A percentile compares a stretch with the other conserved stretches of the same genome.
Conservation (phyloP, 2,797 vertebrate genomes). For the Ispidina picta region DNA sequence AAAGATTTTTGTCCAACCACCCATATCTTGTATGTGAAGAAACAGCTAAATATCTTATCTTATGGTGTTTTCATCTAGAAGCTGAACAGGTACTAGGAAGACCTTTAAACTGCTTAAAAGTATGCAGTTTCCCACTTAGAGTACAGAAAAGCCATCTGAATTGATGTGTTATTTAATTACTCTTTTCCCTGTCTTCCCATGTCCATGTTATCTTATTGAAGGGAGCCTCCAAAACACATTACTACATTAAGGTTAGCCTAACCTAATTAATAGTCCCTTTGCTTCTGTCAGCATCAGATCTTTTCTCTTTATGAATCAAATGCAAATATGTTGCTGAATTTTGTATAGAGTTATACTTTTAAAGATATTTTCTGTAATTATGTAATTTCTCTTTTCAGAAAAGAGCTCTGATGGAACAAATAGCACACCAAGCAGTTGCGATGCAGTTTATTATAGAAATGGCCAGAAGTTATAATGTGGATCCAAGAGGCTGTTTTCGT, state of each 20-base stretch:
- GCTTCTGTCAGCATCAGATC: background rate
- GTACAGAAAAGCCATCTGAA: constrained; percentile 6
- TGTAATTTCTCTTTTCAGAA: constrained; percentile 80
- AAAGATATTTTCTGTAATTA: background rate
- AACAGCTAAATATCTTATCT: constrained; percentile 89
- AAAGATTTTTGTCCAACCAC: constrained; percentile 88
- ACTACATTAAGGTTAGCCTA: background rate
- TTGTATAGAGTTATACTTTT: background rate
- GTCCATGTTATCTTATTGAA: background rate
- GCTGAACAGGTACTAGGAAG: constrained; percentile 85
- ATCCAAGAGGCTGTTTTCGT: constrained; percentile 92
- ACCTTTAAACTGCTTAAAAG: constrained; percentile 32
- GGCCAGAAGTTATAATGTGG: constrained; percentile 88
- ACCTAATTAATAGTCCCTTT: background rate
- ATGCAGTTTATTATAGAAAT: constrained; percentile 98
- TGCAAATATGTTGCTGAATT: background rate
- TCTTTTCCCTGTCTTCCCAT: background rate
- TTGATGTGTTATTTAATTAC: background rate
- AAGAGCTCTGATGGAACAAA: constrained; percentile 93
- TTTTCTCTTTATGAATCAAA: background rate
- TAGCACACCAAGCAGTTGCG: constrained; percentile 93
- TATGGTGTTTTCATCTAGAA: constrained; percentile 93
- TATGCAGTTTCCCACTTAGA: background rate
- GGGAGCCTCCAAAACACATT: background rate
- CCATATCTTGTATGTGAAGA: constrained; percentile 93